Evolutionary conservation across 23 tunicate genomes (phyloP).

Genomic region (Aplidium turbinatum): DNA sequence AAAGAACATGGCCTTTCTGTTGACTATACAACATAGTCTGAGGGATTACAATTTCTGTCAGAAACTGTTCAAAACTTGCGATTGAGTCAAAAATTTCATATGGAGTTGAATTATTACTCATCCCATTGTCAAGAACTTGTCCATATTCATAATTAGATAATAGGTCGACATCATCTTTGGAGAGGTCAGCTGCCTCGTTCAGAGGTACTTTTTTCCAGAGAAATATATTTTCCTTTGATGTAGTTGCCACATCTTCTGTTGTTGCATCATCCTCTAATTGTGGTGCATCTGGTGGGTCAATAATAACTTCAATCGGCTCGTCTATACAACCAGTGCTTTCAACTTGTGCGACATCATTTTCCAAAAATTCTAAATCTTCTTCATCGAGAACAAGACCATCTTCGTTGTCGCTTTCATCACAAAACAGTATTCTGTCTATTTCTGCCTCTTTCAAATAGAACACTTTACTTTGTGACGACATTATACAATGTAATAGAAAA

Average conservation of each 20-base stretch:
- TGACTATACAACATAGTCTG: slow-evolving; percentile 12
- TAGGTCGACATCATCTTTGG: too few relatives aligned
- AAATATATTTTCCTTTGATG: too few relatives aligned
- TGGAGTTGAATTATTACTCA: not conserved
- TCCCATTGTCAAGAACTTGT: not conserved
- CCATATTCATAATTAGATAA: not conserved
- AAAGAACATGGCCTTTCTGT: slow-evolving; percentile 4
- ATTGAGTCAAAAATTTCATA: slow-evolving; percentile 9
- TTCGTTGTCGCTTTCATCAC: not conserved
- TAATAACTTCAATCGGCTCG: not conserved
- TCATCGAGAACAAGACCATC: not conserved
- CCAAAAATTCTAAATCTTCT: slow-evolving; percentile 7
- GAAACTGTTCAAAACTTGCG: slow-evolving; percentile 5
- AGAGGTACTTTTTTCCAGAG: too few relatives aligned
- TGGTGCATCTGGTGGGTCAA: slow-evolving; percentile 3
- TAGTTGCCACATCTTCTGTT: too few relatives aligned
- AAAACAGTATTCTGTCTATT: not conserved
- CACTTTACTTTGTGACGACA: slow-evolving; percentile 1
- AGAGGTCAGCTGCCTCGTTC: too few relatives aligned
- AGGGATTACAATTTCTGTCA: not conserved
- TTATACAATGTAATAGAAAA: too few relatives aligned
- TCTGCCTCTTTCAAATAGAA: not conserved
- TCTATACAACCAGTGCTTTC: not conserved
- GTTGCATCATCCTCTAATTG: too few relatives aligned
- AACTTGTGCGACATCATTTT: slow-evolving; percentile 1